phyloP scores from a whole-genome alignment of 2,113 vertebrate species.

The Lonchura striata region DNA sequence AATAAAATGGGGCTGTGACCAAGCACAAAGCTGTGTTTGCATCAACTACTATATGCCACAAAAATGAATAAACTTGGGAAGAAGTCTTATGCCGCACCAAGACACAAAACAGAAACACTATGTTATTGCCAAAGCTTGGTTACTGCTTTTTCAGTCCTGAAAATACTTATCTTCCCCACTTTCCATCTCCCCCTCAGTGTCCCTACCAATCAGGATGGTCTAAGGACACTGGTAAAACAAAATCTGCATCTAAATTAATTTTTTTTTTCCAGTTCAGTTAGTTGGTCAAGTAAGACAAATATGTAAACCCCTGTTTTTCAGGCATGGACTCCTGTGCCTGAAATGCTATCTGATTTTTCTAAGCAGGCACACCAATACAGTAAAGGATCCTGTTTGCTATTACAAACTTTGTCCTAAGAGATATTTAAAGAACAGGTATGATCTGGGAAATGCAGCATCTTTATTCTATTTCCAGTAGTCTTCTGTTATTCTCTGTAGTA shows the following conservation, averaged over 20 bases:
- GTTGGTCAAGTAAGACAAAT: background rate
- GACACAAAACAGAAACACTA: background rate
- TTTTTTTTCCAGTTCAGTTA: background rate
- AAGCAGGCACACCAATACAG: background rate
- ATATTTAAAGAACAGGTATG: background rate
- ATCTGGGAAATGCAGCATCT: background rate
- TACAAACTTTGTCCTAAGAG: background rate
- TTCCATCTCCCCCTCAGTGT: background rate
- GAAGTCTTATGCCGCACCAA: background rate
- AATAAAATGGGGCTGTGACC: background rate
- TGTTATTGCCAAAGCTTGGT: background rate
- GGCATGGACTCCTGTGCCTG: background rate
- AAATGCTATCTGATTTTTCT: background rate
- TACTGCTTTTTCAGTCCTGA: background rate
- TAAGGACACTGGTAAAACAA: background rate
- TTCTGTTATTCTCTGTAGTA: background rate
- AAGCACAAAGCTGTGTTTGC: background rate
- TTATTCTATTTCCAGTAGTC: background rate
- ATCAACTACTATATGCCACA: background rate
- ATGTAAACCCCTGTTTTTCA: background rate
- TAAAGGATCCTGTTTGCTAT: background rate
- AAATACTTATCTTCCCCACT: background rate
- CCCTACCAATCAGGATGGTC: fast-evolving
- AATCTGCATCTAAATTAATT: background rate
- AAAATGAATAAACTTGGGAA: background rate